phyloP scores from a whole-genome alignment of 2,888 invertebrate genomes.

The Lydus trimaculatus region DNA sequence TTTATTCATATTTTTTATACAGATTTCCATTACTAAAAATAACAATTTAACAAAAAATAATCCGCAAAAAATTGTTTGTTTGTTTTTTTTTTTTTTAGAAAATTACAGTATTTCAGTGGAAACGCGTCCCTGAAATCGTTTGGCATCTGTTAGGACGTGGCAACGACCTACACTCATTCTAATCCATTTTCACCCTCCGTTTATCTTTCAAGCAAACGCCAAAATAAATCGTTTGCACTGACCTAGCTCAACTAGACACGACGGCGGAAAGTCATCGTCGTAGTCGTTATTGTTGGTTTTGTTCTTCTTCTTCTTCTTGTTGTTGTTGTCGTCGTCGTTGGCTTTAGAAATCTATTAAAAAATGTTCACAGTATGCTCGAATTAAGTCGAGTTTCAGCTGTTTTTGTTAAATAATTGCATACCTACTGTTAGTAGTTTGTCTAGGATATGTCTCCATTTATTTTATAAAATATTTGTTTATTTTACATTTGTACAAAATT shows the following conservation, averaged over 20 bases:
- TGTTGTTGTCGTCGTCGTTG: neutral
- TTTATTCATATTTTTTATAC: no score
- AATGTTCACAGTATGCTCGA: slow-evolving; percentile 25
- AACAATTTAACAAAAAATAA: no score
- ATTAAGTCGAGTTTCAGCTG: slow-evolving; percentile 16
- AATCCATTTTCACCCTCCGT: slow-evolving; percentile 27
- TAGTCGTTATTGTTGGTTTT: neutral
- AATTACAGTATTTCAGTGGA: neutral
- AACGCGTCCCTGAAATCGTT: slow-evolving; percentile 12
- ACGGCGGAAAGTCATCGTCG: slow-evolving; percentile 19
- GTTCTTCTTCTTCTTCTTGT: neutral
- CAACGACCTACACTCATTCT: slow-evolving; percentile 32
- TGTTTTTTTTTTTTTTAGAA: neutral
- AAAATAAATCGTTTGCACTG: slow-evolving; percentile 30
- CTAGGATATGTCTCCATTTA: slow-evolving; percentile 9
- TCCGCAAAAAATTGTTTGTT: no score
- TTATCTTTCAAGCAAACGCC: slow-evolving; percentile 18
- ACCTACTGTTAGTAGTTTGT: slow-evolving; percentile 18
- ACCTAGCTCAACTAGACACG: slow-evolving; percentile 32
- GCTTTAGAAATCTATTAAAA: slow-evolving; percentile 24
- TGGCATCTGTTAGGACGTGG: slow-evolving; percentile 23
- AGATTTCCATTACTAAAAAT: no score
- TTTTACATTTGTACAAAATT: neutral
- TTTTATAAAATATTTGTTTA: neutral
- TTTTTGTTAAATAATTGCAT: slow-evolving; percentile 10